Evolutionary conservation across 2,113 vertebrate genomes (phyloP).

Genomic region (Panthera tigris): DNA sequence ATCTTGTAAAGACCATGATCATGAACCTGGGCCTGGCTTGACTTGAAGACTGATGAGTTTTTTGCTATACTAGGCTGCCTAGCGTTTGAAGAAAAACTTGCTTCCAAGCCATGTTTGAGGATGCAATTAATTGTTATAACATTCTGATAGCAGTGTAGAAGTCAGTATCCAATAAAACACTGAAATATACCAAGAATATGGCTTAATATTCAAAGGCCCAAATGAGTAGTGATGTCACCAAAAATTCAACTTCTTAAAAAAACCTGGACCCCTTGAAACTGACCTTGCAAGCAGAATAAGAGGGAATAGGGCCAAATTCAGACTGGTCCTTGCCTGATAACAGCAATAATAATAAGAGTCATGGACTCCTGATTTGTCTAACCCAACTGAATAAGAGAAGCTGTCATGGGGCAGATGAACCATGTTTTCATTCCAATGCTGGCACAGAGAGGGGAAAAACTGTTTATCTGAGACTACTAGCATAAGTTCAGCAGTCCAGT

Average conservation of each 20-base stretch:
- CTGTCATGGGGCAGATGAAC: neutral
- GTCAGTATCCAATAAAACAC: neutral
- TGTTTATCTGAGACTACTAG: neutral
- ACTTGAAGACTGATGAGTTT: neutral
- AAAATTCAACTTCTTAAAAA: slow-evolving; percentile 18
- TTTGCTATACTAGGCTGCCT: neutral
- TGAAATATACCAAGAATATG: neutral
- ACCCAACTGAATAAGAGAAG: neutral
- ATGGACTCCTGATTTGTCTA: neutral
- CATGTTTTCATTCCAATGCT: neutral
- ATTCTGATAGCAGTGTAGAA: neutral
- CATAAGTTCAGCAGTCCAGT: neutral
- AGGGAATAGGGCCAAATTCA: neutral
- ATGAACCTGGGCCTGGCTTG: neutral
- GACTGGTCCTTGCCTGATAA: neutral
- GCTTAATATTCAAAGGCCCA: neutral
- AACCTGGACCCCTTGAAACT: neutral
- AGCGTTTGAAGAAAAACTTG: neutral
- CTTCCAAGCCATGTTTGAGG: neutral
- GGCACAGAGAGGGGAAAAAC: neutral
- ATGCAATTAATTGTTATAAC: neutral
- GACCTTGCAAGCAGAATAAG: neutral
- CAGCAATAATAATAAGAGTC: neutral
- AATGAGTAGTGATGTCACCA: neutral
- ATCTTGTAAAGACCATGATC: neutral